Conservation (phyloP, 2,113 vertebrate species). For the Dicaeum eximium region DNA sequence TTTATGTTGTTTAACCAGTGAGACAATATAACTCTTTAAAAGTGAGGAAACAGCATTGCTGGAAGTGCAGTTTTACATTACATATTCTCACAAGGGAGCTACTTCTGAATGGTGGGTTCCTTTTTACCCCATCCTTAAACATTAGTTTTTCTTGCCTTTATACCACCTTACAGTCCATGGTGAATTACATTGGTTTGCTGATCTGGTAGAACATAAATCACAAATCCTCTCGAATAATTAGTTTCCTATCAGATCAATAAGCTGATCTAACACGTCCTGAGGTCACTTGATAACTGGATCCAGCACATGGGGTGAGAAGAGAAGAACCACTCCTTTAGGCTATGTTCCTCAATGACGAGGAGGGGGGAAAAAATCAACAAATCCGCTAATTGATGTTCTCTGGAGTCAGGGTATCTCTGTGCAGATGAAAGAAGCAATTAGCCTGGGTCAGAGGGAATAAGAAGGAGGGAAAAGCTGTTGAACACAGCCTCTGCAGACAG, state of each 20-base stretch:
- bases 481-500: neutral
- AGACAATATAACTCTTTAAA: neutral
- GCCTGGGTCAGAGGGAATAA: neutral
- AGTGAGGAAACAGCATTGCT: neutral
- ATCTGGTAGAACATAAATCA: neutral
- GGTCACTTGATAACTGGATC: neutral
- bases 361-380: neutral
- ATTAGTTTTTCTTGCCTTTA: neutral
- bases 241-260: neutral
- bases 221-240: neutral
- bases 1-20: neutral
- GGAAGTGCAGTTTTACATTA: neutral
- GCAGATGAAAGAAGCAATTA: slow-evolving; percentile 17
- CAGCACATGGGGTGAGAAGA: neutral
- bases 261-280: neutral
- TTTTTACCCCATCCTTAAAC: neutral
- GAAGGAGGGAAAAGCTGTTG: neutral
- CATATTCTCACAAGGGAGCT: neutral
- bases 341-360: neutral
- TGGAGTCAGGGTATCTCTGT: neutral
- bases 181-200: neutral
- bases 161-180: neutral
- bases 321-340: neutral
- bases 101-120: neutral
- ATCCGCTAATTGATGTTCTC: rapidly evolving